Conservation (phyloP, 1,140 invertebrate species). For the Drosophila ogumai region DNA sequence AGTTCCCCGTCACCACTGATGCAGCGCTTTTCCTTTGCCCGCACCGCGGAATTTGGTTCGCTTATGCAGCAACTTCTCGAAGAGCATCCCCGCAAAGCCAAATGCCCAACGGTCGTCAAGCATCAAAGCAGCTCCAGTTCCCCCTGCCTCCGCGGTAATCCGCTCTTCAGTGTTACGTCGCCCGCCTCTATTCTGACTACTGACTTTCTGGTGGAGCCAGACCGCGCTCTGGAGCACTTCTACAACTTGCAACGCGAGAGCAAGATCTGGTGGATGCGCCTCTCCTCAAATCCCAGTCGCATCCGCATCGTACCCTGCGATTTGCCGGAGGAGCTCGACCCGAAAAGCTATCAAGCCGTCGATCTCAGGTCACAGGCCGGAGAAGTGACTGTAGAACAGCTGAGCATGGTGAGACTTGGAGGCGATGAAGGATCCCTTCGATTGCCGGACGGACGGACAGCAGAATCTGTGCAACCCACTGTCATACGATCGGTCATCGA, state of each 20-base stretch:
- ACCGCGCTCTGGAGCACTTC: constrained; percentile 67
- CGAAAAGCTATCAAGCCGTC: constrained; percentile 56
- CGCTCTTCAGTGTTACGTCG: constrained; percentile 19
- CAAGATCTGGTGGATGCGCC: constrained; percentile 92
- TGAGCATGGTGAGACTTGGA: constrained; percentile 54
- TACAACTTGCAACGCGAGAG: constrained; percentile 89
- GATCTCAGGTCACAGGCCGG: constrained; percentile 60
- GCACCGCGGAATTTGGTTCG: constrained; percentile 25
- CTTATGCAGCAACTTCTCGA: constrained; percentile 28
- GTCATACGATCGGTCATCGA: constrained; percentile 74
- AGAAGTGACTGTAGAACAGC: constrained; percentile 57
- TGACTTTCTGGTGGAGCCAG: constrained; percentile 62
- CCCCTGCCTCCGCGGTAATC: neutral
- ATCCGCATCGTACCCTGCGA: constrained; percentile 86
- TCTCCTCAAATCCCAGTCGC: constrained; percentile 88
- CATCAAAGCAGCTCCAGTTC: constrained; percentile 27
- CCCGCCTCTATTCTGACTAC: constrained; percentile 47
- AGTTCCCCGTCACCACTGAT: neutral
- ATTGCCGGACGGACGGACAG: constrained; percentile 54
- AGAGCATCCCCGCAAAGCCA: constrained; percentile 54
- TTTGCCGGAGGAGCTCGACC: constrained; percentile 81
- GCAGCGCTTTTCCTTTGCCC: constrained; percentile 56
- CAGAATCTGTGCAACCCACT: constrained; percentile 31
- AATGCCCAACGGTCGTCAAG: constrained; percentile 61
- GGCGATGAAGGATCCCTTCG: constrained; percentile 3